phyloP scores from a whole-genome alignment of 2,888 invertebrate genomes.

The Euzophera pinguis region DNA sequence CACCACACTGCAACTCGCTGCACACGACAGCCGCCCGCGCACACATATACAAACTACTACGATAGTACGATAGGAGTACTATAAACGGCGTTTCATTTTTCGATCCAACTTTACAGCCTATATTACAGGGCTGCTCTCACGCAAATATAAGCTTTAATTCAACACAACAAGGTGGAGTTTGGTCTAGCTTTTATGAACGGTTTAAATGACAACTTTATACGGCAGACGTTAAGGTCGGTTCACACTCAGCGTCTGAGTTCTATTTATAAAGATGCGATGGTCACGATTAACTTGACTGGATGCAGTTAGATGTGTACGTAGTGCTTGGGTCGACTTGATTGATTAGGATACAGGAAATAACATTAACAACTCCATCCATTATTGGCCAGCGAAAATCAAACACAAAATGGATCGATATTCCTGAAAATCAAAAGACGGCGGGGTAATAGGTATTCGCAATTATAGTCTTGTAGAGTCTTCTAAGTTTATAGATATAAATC shows the following conservation, averaged over 20 bases:
- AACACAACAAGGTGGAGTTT: constrained; percentile 24
- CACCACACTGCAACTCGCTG: constrained; percentile 28
- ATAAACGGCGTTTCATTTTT: constrained; percentile 71
- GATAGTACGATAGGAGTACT: constrained; percentile 72
- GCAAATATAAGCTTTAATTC: constrained; percentile 34
- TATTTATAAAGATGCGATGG: constrained; percentile 64
- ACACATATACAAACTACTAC: constrained; percentile 56
- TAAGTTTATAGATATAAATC: too few relatives aligned
- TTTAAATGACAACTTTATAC: constrained; percentile 32
- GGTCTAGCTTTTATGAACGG: constrained; percentile 12
- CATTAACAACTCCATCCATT: too few relatives aligned
- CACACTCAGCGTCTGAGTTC: constrained; percentile 55
- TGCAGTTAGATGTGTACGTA: constrained; percentile 32
- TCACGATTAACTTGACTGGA: constrained; percentile 49
- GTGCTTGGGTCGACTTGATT: background rate
- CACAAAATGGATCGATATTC: too few relatives aligned
- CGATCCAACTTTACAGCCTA: constrained; percentile 58
- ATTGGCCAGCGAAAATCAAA: too few relatives aligned
- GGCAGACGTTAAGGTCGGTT: constrained; percentile 28
- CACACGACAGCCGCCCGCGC: constrained; percentile 23
- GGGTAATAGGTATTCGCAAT: too few relatives aligned
- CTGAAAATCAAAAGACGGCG: too few relatives aligned
- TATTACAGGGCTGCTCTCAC: constrained; percentile 26
- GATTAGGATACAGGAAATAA: background rate
- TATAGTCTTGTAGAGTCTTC: too few relatives aligned